Evolutionary conservation across 1,140 invertebrate species (phyloP).

Genomic region (Ostrea denselamellosa): DNA sequence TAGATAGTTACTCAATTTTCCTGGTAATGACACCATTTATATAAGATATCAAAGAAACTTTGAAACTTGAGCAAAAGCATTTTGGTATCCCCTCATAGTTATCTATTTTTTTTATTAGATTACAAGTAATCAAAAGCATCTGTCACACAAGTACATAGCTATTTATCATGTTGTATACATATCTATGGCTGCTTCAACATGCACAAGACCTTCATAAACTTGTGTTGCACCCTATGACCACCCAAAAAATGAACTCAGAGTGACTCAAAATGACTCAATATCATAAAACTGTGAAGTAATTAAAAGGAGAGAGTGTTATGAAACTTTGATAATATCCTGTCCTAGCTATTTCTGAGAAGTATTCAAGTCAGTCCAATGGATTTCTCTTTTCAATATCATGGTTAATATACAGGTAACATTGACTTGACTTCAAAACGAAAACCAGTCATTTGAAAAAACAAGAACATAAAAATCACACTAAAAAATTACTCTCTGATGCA

Average conservation of each 20-base stretch:
- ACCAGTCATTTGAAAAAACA: constrained; percentile 27
- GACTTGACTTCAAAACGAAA: constrained; percentile 3
- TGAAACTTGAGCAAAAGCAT: constrained; percentile 3
- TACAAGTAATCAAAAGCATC: constrained; percentile 20
- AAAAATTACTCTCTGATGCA: constrained; percentile 2
- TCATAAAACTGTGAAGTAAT: constrained; percentile 7
- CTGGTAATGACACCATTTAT: constrained; percentile 10
- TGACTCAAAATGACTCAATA: constrained; percentile 28
- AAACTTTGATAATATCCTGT: constrained; percentile 27
- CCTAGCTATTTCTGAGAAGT: background rate
- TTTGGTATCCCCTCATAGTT: constrained; percentile 18
- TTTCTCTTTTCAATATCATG: background rate
- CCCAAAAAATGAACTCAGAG: background rate
- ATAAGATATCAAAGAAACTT: constrained; percentile 13
- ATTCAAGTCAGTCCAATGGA: background rate
- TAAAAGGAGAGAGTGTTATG: constrained; percentile 14
- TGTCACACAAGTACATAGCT: constrained; percentile 14
- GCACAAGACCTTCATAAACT: constrained; percentile 1
- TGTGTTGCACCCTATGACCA: constrained; percentile 5
- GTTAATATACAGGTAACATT: constrained; percentile 31
- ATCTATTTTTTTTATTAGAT: constrained; percentile 29
- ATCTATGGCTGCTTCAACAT: background rate
- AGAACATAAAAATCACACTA: constrained; percentile 19
- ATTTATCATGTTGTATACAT: constrained; percentile 15
- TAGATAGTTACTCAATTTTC: background rate